Base-by-base conservation (phyloP, 2,797 vertebrate genomes). In the Xiphophorus birchmanni region DNA sequence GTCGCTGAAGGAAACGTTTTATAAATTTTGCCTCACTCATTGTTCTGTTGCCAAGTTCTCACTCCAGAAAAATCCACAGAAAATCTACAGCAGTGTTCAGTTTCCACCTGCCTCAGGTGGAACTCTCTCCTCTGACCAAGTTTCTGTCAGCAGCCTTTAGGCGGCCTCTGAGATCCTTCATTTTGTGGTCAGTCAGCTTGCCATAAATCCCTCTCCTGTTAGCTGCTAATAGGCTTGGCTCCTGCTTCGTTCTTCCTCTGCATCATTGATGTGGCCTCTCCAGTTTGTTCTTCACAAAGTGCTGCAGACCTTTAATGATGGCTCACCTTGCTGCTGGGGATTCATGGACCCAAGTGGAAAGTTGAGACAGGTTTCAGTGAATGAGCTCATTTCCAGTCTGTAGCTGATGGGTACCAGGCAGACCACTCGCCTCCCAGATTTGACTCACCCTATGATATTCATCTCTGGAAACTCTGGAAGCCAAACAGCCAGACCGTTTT, bases 41-140 rank as follows among this genome's bases (percentile, higher is more conserved):
- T 92, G 86, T 90, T 93, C 85, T 7, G 7, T 73, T 88, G 89
- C 92, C 93, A 94, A 92, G 75, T 84, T 85, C 79, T 87, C 80
- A 74, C 83, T 87, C 87, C 63, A 73, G 63, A 92, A 86, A 92
- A 93, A 86, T 84, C 84, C 87, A 90, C 91, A 94, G 93, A 90
- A 95, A 95, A 94, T 94, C 87, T 87, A 89, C 92, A 92, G 83
- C 91, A 91, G 93, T 89, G 87, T 93, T 93, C 84, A 91, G 93
- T 94, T 95, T 95, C 91, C 94, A 95, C 94, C 93, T 95, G 89
- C 85, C 81, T 93, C 93, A 94, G 92, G 92, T 95, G 89, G 84
- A 81, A 81, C 83, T 85, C 73, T 79, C 73, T 76, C 80, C 72
- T 32, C 65, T 81, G 82, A 92, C 89, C 91, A 93, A 90, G 79